Evolutionary conservation across 1,140 invertebrate species (phyloP), one percentile per base, ranked within the genome.

Genomic region (Cyclargus thomasi): DNA sequence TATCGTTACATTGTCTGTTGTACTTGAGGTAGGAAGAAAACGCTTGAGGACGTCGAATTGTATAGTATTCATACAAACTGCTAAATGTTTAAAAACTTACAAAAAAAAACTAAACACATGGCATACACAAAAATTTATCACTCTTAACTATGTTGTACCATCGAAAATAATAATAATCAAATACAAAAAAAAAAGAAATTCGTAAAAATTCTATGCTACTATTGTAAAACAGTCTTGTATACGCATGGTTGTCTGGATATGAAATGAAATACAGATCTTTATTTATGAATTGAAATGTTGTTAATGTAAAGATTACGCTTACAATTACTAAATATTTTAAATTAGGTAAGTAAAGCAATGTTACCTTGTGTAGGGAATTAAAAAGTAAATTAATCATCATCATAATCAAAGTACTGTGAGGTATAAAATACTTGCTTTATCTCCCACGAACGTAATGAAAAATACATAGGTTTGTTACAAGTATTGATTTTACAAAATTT

Each of bases 221-320:
- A 66, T 35, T 66, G 17, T 59, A 21, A 66, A 66, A 57, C 65
- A 66, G 65, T 66, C 65, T 66, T 66, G 21, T 64, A 59, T 55
- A 59, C 53, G 20, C 39, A 47, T 47, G 39, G 39, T 47, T 47
- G 39, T 29, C 2, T 29, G 29, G 39, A 14, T 47, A 47, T 47
- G 39, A 18, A 65, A 65, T 65, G 36, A 65, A 53, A 65, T 53
- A 65, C 64, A 65, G 64, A 65, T 65, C 21, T 65, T 53, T 14
- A 47, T 16, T 47, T 47, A 47, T 0, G 39, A 47, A 16, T 47
- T 8, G 8, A 47, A 47, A 47, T 47, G 39, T 14, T 47, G 14
- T 47, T 39, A 47, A 14, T 14, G 14, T 47, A 47, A 47, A 47
- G 39, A 47, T 47, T 47, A 29, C 14, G 5, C 2, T 29, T 29